These are phyloP conservation scores for Drosophila mercatorum DNA, from an alignment of 2,888 invertebrate genomes.

Conservation along the genomic window DNA sequence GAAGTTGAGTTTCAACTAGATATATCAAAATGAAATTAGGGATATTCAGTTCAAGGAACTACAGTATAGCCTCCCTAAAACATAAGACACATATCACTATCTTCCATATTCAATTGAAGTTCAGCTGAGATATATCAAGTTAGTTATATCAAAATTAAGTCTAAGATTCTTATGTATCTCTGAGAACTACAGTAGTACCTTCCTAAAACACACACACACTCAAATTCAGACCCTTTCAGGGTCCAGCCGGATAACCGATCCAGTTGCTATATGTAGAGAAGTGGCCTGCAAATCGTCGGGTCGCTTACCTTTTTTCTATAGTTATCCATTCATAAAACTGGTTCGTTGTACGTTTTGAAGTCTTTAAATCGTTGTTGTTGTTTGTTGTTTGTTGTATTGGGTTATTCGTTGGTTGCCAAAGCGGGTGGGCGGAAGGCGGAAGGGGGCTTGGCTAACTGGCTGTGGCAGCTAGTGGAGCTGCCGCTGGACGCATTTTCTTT, in stretches of 20 bases:
- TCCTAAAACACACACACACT: not conserved
- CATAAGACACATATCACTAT: too few species aligned
- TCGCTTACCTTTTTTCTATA: constrained; percentile 83
- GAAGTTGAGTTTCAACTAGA: too few species aligned
- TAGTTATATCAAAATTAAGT: too few species aligned
- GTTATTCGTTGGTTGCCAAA: constrained; percentile 32
- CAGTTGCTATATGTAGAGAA: not conserved
- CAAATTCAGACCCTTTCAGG: too few species aligned
- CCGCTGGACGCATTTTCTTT: constrained; percentile 63
- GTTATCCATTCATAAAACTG: constrained; percentile 82
- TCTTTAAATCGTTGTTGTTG: constrained; percentile 6
- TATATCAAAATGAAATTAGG: not conserved
- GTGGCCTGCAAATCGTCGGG: not conserved
- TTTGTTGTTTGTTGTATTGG: constrained; percentile 16
- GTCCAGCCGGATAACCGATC: not conserved
- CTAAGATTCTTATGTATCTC: too few species aligned
- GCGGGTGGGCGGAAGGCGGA: constrained; percentile 42
- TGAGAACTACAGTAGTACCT: not conserved
- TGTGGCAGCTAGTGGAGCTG: constrained; percentile 34
- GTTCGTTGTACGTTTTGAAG: constrained; percentile 39
- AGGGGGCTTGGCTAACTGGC: constrained; percentile 25
- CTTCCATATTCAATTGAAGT: too few species aligned
- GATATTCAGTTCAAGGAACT: not conserved
- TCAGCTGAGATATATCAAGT: too few species aligned
- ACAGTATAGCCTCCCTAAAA: not conserved